Evolutionary conservation across 2,797 vertebrate genomes (phyloP), one percentile per base, ranked within the genome.

Genomic region (Psittacula echo): DNA sequence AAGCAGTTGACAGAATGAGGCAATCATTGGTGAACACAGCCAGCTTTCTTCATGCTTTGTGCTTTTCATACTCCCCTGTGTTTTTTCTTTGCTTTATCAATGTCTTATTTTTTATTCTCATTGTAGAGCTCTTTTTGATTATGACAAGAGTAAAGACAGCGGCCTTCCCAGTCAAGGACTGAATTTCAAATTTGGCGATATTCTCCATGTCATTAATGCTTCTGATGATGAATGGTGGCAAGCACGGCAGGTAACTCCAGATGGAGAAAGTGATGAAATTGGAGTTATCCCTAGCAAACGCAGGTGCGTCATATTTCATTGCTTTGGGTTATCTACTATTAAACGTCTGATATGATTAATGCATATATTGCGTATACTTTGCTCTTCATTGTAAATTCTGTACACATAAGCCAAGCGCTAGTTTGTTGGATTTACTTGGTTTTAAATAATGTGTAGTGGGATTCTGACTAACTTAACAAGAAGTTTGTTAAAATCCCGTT

Each of bases 201-300:
- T 99, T 94, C 98, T 99, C 12, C 99, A 99, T 8, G 99, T 99
- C 92, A 98, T 99, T 90, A 99, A 99, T 88, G 99, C 99, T 89
- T 99, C 99, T 2, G 99, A 99, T 53, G 99, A 99, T 78, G 99
- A 99, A 95, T 99, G 99, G 99, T 99, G 99, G 99, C 99, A 99
- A 97, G 99, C 99, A 15, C 97, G 99, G 20, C 99, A 99, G 97
- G 98, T 99, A 90, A 99, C 98, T 29, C 95, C 98, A 2, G 98
- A 98, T 70, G 99, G 99, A 7, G 99, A 99, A 97, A 98, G 98
- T 92, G 99, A 99, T 93, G 99, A 99, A 97, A 98, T 99, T 72
- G 99, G 99, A n/a, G 99, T 99, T 85, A 99, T 99, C 95, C 99
- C 99, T 91, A 99, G 99, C 98, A 99, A 99, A 97, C 98, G 99